Evolutionary conservation across 2,888 invertebrate species (phyloP), one percentile per base, ranked within the genome.

Genomic region (Drosophila emarginata): DNA sequence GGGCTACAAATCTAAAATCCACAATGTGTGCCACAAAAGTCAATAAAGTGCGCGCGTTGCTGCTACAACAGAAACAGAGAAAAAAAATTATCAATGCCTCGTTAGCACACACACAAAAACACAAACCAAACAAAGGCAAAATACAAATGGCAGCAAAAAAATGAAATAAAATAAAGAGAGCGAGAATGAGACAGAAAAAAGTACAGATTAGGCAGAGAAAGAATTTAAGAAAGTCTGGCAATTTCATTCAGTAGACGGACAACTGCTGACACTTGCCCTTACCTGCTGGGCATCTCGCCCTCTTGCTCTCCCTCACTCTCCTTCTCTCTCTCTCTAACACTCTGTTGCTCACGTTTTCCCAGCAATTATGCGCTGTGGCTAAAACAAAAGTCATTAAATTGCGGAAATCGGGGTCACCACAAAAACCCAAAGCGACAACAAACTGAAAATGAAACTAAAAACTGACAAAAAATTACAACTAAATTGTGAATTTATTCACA

Each of bases 341-440:
- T 64, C 61, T 60, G 26, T 51, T 45, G 5, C 3, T 53, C 67
- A 75, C 76, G 61, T 79, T 58, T 80, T 85, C 88, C 78, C 84
- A 86, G 76, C 86, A 84, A 84, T 84, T 88, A 88, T 88, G 75
- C 74, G 74, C 77, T 45, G 18, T 81, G 85, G 87, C 77, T 83
- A 75, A 87, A 87, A 70, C 76, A 87, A 82, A 87, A 83, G 87
- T 76, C 88, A 85, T 85, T 85, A 83, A 88, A 88, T 80, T 80
- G 87, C 84, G 84, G 88, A 85, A 84, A 84, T 86, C 84, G 84
- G 45, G 84, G 84, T 84, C 88, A 87, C 78, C 87, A 85, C 79
- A 74, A 58, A 70, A 67, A 74, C 69, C 77, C 65, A 69, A 67
- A 69, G 50, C 50, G 68, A 67, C 70, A 70, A 56, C 76, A 70